Evolutionary conservation across 2,888 invertebrate genomes (phyloP), one percentile per base, ranked within the genome.

Genomic region (Ptychoptera albimana): DNA sequence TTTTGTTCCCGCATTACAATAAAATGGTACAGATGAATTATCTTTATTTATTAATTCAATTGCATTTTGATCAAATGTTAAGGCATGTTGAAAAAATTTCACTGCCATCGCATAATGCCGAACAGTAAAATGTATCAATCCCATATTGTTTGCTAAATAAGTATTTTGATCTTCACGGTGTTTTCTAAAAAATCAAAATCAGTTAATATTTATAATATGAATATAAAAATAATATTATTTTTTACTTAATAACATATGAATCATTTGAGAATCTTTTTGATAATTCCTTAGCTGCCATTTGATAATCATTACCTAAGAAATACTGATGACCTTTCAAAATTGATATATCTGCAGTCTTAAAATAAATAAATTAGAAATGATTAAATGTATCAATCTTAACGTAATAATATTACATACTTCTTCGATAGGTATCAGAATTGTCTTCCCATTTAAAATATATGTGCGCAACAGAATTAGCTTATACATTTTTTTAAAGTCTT

Each of bases 71-170:
- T 66, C 67, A 44, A 65, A 66, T 12, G 54, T 53, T 11, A 66
- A 51, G 2, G 67, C 64, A 45, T 61, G 60, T 51, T 66, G 66
- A 45, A 66, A 66, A 50, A 66, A 66, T 41, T 60, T 58, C 0
- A 59, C 61, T 0, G 66, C 66, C 16, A 66, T 60, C 1, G 66
- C 67, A 52, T 65, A 66, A 42, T 66, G 64, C 1, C 64, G 59
- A 9, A 66, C 66, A 9, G 61, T 55, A 35, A 66, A 53, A 48
- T 66, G 66, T 11, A 66, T 66, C 5, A 66, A 58, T 2, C 67
- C 66, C 66, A 66, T 66, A 43, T 66, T 66, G 49, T 66, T 66
- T 15, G 67, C 66, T 12, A 66, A 57, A 38, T 59, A 60, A 2
- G 63, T 57, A 46, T 63, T 60, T 23, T 63, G 50, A 51, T 63